A percentile compares a stretch with the other conserved stretches of the same genome.
Conservation (phyloP, 2,888 invertebrate species). For the Stenodema calcarata region DNA sequence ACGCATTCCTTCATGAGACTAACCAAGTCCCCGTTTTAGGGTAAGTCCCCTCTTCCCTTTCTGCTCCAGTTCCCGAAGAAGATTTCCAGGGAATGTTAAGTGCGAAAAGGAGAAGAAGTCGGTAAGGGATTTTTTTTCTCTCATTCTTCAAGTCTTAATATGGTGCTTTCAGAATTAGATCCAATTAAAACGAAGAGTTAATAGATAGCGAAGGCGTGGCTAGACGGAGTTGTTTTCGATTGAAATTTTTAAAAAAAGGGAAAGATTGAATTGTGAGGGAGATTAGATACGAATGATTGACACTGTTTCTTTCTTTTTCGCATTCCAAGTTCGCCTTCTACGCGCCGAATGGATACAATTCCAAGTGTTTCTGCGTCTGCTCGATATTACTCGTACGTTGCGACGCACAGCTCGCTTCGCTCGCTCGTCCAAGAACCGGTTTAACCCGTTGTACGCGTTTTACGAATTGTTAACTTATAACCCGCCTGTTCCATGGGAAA, state of each 20-base stretch:
- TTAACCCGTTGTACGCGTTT: too few relatives aligned
- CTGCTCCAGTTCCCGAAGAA: slow-evolving; percentile 13
- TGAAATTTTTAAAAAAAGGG: not conserved
- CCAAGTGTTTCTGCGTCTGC: too few relatives aligned
- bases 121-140: not conserved
- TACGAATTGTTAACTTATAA: too few relatives aligned
- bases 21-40: not conserved
- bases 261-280: not conserved
- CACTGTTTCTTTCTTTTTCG: not conserved
- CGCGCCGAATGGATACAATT: too few relatives aligned
- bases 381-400: too few relatives aligned
- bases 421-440: too few relatives aligned
- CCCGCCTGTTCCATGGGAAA: too few relatives aligned
- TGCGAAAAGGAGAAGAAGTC: not conserved
- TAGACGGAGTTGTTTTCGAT: not conserved
- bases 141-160: not conserved
- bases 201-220: not conserved
- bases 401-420: too few relatives aligned
- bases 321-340: too few relatives aligned
- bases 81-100: not conserved
- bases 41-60: not conserved
- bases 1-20: not conserved
- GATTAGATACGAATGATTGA: not conserved
- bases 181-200: not conserved
- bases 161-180: not conserved